Conservation (phyloP, 2,113 vertebrate species). For the Atlantisia rogersi region DNA sequence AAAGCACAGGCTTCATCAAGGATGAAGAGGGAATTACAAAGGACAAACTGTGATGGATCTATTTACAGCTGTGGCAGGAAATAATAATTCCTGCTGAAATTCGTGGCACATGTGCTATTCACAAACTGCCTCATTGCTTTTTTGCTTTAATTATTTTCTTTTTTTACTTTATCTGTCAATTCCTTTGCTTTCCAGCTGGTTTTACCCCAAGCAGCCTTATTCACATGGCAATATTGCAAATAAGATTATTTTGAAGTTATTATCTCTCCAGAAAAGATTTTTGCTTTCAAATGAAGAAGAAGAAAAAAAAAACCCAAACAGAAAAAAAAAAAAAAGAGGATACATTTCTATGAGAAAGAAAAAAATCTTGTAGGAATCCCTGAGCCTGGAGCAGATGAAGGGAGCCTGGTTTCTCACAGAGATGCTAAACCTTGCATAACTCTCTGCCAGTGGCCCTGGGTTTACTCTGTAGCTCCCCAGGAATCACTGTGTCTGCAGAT, state of each 20-base stretch:
- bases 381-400: neutral
- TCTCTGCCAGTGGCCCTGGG: neutral
- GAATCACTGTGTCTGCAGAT: neutral
- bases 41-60: slow-evolving; percentile 48
- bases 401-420: neutral
- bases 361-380: neutral
- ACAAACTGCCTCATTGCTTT: slow-evolving; percentile 29
- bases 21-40: slow-evolving; percentile 25
- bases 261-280: neutral
- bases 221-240: neutral
- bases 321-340: neutral
- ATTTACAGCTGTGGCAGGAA: slow-evolving; percentile 52
- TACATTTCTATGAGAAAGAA: neutral
- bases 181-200: neutral
- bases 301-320: neutral
- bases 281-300: neutral
- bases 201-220: neutral
- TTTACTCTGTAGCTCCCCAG: neutral
- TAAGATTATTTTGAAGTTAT: neutral
- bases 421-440: neutral
- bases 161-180: slow-evolving; percentile 5
- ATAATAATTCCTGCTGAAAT: slow-evolving; percentile 56
- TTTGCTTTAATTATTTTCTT: neutral
- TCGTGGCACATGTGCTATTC: slow-evolving; percentile 30
- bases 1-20: neutral